Percentiles rank a stretch among this genome's conserved stretches.
These are phyloP conservation scores for Cantharis rustica DNA, from an alignment of 2,888 invertebrate genomes.

Conservation along the genomic window DNA sequence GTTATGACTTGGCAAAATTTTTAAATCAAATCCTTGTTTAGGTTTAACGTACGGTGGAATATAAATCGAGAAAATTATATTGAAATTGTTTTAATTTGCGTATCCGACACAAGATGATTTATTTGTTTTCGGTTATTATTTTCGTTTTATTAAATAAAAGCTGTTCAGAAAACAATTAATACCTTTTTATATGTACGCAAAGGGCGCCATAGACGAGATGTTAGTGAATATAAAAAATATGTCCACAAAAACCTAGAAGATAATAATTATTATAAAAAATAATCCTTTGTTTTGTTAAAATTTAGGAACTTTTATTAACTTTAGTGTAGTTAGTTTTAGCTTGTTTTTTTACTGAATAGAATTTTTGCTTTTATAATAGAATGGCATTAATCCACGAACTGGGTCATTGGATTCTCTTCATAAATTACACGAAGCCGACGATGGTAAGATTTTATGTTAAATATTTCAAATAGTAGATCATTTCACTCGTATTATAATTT, in stretches of 20 bases:
- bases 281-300: neutral
- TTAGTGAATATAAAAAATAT: too few species aligned
- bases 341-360: neutral
- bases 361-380: slow-evolving; percentile 42
- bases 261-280: too few species aligned
- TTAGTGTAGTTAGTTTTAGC: neutral
- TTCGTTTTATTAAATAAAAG: neutral
- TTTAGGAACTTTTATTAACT: neutral
- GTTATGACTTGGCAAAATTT: too few species aligned
- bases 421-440: slow-evolving; percentile 47
- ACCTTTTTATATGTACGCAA: neutral
- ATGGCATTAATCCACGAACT: slow-evolving; percentile 44
- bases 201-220: too few species aligned
- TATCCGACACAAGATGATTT: too few species aligned
- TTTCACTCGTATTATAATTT: neutral
- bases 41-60: neutral
- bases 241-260: too few species aligned
- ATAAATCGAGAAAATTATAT: neutral
- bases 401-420: slow-evolving; percentile 53
- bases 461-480: neutral
- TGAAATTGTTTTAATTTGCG: neutral
- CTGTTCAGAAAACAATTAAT: neutral
- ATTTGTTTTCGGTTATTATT: too few species aligned
- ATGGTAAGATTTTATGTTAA: slow-evolving; percentile 45
- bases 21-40: neutral